Conservation (phyloP, 2,797 vertebrate genomes). For the Cuculus canorus region DNA sequence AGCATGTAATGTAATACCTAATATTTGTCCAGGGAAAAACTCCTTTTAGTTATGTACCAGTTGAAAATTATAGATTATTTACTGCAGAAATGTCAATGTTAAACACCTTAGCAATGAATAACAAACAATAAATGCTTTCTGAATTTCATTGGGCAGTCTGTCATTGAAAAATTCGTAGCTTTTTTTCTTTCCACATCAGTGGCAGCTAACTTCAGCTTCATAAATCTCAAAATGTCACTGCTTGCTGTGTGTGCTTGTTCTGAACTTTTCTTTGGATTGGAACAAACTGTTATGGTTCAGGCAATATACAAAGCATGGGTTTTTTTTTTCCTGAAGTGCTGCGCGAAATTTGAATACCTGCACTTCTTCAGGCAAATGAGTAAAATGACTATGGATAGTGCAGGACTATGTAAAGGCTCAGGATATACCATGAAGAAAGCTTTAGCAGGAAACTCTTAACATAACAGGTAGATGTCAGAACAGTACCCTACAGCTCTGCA, state of each 20-base stretch:
- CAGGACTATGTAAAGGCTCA: neutral
- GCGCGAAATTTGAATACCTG: neutral
- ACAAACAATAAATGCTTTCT: neutral
- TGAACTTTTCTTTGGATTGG: neutral
- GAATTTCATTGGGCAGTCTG: neutral
- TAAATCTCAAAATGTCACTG: conserved; percentile 13
- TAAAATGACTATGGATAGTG: neutral
- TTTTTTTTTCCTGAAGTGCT: neutral
- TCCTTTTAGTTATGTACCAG: neutral
- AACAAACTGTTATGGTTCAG: neutral
- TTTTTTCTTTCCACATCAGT: neutral
- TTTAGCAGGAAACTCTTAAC: neutral
- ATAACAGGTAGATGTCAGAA: neutral
- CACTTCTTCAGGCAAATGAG: neutral
- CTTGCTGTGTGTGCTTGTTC: neutral
- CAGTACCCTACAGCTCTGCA: neutral
- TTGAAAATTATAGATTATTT: neutral
- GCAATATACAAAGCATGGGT: neutral
- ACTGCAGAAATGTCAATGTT: neutral
- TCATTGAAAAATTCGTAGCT: neutral
- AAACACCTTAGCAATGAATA: neutral
- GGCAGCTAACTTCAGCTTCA: neutral
- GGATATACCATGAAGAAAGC: neutral
- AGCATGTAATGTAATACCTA: neutral
- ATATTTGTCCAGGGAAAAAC: neutral